Evolutionary conservation across 2,888 invertebrate genomes (phyloP), one percentile per base, ranked within the genome.

Genomic region (Philopedon plagiatum): DNA sequence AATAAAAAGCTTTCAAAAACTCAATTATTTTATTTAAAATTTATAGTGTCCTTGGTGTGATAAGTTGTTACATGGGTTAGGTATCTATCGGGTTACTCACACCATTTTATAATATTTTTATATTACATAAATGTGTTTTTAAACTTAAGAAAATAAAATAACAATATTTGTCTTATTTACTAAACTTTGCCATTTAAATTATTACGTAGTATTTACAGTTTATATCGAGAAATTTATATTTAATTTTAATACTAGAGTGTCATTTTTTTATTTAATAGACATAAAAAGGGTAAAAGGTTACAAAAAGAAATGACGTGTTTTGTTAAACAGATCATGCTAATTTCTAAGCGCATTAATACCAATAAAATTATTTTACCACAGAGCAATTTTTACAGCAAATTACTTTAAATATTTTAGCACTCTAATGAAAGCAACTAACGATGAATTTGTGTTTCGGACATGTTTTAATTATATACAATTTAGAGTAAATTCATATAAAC

Each of bases 1-100:
- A 58, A 58, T 37, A 21, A 54, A 39, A 54, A 39, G 21, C n/a
- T 0, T 8, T 5, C n/a, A 18, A 63, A 57, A 70, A 70, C 70
- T 70, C 63, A 70, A 63, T 63, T 70, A 70, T 54, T 61, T 70
- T 70, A 63, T 63, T 70, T 70, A 44, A 70, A 70, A 70, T 70
- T 58, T 63, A 70, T 68, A 68, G 70, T 70, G 64, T 63, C 51
- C 32, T 26, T 49, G 49, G 63, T 44, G 70, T 63, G 70, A 70
- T 46, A 44, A 60, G 51, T 60, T 46, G 56, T 70, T 63, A 70
- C 63, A 70, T 32, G 49, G 61, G 46, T 44, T 37, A 61, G 60
- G 44, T 49, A 37, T 70, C 63, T 63, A 70, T 61, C 44, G 65
- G 46, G 61, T 69, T 64, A 26, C 51, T 65, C 44, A 57, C 60